Evolutionary conservation across 2,888 invertebrate genomes (phyloP).

Genomic region (Osmoderma eremita): DNA sequence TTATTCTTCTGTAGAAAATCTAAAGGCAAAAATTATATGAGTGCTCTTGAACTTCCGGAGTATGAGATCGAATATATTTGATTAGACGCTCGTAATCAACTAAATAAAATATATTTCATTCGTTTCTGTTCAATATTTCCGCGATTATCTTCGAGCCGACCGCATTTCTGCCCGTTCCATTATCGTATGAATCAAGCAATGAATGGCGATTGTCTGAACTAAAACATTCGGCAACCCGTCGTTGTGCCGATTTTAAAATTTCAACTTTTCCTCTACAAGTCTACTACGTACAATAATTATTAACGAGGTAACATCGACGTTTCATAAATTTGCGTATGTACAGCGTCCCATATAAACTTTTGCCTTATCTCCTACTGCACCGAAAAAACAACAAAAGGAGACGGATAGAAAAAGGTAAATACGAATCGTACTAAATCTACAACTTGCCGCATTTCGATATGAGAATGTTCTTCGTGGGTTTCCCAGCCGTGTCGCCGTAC

Average conservation of each 20-base stretch:
- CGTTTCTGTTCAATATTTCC: no score
- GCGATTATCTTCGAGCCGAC: no score
- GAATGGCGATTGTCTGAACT: no score
- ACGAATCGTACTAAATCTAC: constrained; percentile 56
- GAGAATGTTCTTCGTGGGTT: constrained; percentile 78
- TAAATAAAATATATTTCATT: no score
- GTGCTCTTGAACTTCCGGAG: neutral
- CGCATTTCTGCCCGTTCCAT: no score
- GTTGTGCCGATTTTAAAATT: no score
- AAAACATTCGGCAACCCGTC: no score
- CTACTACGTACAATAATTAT: no score
- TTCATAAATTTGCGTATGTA: no score
- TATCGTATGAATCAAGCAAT: no score
- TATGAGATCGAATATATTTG: constrained; percentile 13
- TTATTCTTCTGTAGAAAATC: neutral
- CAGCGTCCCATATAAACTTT: neutral
- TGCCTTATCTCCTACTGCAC: constrained; percentile 37
- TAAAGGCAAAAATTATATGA: constrained; percentile 21
- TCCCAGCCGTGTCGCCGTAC: constrained; percentile 80
- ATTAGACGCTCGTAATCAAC: constrained; percentile 10
- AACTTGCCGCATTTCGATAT: constrained; percentile 81
- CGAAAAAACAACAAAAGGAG: constrained; percentile 26
- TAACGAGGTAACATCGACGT: no score
- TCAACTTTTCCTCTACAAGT: no score
- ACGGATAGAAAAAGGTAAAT: constrained; percentile 32